Evolutionary conservation across 2,113 vertebrate genomes (phyloP).

Genomic region (Cyanocitta stelleri): DNA sequence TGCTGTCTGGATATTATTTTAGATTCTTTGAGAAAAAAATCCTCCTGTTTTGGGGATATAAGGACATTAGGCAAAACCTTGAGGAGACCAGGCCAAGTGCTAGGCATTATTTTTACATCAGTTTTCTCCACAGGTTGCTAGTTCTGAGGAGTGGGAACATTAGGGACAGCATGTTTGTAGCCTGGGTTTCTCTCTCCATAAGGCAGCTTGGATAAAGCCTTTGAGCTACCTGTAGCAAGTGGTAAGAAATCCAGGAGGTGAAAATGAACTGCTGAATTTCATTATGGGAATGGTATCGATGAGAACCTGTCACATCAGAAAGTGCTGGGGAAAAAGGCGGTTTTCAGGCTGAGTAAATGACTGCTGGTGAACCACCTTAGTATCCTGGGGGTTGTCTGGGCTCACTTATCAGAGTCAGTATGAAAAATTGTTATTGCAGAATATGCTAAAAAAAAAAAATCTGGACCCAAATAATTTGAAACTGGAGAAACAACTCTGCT

Average conservation of each 20-base stretch:
- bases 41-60: not conserved
- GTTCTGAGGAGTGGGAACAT: not conserved
- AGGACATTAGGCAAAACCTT: not conserved
- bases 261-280: not conserved
- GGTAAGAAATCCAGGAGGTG: not conserved
- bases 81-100: not conserved
- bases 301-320: not conserved
- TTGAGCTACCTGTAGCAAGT: not conserved
- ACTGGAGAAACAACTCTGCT: not conserved
- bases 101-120: not conserved
- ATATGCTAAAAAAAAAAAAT: not conserved
- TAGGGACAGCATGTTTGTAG: rapidly evolving
- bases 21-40: not conserved
- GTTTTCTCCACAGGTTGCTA: not conserved
- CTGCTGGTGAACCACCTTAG: not conserved
- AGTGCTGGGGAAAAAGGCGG: not conserved
- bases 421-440: not conserved
- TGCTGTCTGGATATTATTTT: not conserved
- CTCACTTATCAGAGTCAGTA: not conserved
- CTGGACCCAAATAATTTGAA: not conserved
- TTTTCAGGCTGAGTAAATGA: not conserved
- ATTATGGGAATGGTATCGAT: not conserved
- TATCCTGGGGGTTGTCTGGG: not conserved
- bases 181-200: not conserved
- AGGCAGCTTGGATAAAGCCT: not conserved